Percentiles rank a stretch among this genome's conserved stretches.
Conservation (phyloP, 1,140 invertebrate species). For the Zelostemma sp. region DNA sequence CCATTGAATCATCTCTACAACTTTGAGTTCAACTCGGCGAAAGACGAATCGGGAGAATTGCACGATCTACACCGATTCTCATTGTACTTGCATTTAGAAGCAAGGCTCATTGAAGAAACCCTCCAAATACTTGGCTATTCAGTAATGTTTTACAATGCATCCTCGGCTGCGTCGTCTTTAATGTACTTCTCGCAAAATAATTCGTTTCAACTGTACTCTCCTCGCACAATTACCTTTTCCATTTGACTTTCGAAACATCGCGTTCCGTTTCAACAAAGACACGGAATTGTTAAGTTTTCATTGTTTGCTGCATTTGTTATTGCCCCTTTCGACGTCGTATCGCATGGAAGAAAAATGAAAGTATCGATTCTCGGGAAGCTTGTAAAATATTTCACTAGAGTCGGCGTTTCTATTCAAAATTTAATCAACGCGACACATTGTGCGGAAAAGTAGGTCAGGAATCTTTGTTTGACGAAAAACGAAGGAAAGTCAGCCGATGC, state of each 20-base stretch:
- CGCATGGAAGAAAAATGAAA: too few species aligned
- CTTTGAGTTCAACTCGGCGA: too few species aligned
- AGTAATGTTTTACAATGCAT: conserved; percentile 24
- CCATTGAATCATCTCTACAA: too few species aligned
- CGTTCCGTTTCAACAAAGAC: conserved; percentile 29
- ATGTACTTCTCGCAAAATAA: conserved; percentile 18
- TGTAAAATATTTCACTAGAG: too few species aligned
- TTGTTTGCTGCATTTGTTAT: too few species aligned
- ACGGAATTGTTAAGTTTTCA: conserved; percentile 32
- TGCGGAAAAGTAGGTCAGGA: background rate
- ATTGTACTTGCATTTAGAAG: background rate
- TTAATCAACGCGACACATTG: background rate
- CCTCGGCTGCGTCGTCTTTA: conserved; percentile 14
- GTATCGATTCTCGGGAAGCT: too few species aligned
- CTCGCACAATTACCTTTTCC: conserved; percentile 23
- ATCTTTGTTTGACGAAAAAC: background rate
- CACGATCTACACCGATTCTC: background rate
- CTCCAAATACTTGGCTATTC: conserved; percentile 1
- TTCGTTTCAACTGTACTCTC: conserved; percentile 19
- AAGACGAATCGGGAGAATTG: too few species aligned
- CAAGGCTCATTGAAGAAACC: background rate
- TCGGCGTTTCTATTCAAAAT: too few species aligned
- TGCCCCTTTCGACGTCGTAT: too few species aligned
- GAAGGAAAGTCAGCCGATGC: background rate
- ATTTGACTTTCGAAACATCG: conserved; percentile 12